Evolutionary conservation across 2,113 vertebrate species (phyloP).

Genomic region (Nycticorax nycticorax): DNA sequence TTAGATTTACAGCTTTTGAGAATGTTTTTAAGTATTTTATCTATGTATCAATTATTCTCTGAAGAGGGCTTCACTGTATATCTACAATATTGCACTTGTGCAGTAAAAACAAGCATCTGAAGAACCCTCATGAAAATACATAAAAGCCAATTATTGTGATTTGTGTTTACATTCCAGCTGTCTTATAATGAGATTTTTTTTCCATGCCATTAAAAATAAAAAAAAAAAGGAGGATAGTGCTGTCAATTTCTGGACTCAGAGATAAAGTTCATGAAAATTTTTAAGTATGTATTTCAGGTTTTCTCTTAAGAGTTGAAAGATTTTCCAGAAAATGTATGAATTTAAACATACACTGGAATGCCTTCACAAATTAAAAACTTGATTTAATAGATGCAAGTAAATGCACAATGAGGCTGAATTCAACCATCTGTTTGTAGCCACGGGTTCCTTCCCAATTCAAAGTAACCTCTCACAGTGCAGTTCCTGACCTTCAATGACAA

Average conservation of each 20-base stretch:
- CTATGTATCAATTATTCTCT: conserved; percentile 42
- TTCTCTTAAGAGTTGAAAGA: background rate
- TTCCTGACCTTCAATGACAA: background rate
- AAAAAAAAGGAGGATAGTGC: background rate
- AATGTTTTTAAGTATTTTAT: conserved; percentile 25
- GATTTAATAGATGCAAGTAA: background rate
- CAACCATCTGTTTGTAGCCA: rapidly evolving
- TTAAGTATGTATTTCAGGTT: background rate
- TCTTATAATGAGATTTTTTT: conserved; percentile 32
- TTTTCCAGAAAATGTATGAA: background rate
- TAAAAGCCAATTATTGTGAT: conserved; percentile 64
- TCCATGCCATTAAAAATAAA: background rate
- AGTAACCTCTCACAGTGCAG: background rate
- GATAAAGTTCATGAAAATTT: background rate
- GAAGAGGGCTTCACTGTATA: conserved; percentile 44
- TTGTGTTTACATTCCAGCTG: conserved; percentile 55
- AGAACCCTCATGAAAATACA: conserved; percentile 60
- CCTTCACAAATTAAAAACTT: background rate
- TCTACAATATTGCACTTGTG: conserved; percentile 35
- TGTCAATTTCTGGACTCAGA: background rate
- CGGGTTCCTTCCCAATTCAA: background rate
- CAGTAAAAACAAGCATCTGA: conserved; percentile 54
- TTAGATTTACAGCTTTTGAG: background rate
- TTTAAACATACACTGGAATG: background rate
- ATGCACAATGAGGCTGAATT: background rate